phyloP scores from a whole-genome alignment of 2,113 vertebrate genomes.

The Todiramphus saurophagus region DNA sequence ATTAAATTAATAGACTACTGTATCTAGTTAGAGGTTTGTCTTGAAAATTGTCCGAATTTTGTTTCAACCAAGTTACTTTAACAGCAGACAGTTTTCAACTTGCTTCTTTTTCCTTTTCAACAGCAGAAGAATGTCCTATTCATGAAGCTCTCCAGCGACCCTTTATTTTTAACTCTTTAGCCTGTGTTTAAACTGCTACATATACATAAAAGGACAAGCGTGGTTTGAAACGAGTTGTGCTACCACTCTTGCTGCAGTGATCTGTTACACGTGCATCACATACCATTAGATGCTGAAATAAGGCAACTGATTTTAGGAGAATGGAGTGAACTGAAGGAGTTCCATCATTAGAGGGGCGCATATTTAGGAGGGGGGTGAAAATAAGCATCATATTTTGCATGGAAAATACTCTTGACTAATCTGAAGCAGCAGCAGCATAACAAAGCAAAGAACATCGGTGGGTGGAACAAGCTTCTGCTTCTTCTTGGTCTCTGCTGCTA shows the following conservation, averaged over 20 bases:
- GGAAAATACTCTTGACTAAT: not conserved
- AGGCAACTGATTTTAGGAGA: not conserved
- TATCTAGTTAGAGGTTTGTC: not conserved
- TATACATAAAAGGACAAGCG: not conserved
- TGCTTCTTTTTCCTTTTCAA: not conserved
- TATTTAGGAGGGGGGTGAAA: not conserved
- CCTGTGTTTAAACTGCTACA: not conserved
- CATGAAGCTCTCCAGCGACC: not conserved
- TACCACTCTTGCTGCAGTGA: not conserved
- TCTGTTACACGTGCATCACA: rapidly evolving
- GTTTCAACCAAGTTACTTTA: not conserved
- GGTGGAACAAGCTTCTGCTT: not conserved
- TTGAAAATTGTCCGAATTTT: not conserved
- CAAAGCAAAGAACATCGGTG: not conserved
- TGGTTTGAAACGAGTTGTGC: not conserved
- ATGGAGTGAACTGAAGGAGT: not conserved
- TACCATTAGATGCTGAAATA: not conserved
- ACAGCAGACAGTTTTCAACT: not conserved
- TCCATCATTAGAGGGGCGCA: rapidly evolving
- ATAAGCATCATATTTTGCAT: not conserved
- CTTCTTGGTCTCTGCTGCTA: not conserved
- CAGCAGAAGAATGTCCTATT: not conserved
- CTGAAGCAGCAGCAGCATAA: not conserved
- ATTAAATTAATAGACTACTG: not conserved
- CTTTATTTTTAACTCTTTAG: not conserved